These are phyloP conservation scores for Poecilia latipinna DNA, from an alignment of 2,113 vertebrate genomes.

Conservation along the genomic window DNA sequence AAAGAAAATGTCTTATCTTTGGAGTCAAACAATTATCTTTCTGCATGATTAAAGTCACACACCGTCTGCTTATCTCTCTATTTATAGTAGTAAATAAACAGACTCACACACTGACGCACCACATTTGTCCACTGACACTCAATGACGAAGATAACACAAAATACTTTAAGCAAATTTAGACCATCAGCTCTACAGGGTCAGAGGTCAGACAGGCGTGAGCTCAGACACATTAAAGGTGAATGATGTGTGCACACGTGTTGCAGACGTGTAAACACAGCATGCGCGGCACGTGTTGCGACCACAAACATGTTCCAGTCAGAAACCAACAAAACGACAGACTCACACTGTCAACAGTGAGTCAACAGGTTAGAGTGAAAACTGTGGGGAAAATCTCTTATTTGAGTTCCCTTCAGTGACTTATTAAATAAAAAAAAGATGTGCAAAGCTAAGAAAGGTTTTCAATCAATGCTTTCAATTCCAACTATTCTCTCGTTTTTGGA, in stretches of 20 bases:
- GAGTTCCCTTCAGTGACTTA: no score
- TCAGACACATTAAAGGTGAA: background rate
- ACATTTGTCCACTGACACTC: background rate
- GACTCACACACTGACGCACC: background rate
- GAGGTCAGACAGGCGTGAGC: background rate
- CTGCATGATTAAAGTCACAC: constrained; percentile 53
- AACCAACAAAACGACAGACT: background rate
- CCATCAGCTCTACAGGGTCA: background rate
- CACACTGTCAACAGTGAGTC: no score
- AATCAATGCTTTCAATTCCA: no score
- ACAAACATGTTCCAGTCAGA: background rate
- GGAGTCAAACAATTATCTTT: constrained; percentile 3
- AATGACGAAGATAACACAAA: background rate
- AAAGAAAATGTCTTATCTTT: background rate
- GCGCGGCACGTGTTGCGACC: background rate
- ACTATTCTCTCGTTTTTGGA: no score
- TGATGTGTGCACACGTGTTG: background rate
- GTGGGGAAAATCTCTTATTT: background rate
- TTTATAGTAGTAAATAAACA: constrained; percentile 25
- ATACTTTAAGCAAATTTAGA: background rate
- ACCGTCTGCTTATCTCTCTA: constrained; percentile 39
- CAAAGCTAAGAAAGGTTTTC: no score
- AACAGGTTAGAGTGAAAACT: background rate
- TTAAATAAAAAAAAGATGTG: no score
- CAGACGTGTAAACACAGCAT: background rate